Base-by-base conservation (phyloP, 2,797 vertebrate genomes). In the Cheirogaleus major region DNA sequence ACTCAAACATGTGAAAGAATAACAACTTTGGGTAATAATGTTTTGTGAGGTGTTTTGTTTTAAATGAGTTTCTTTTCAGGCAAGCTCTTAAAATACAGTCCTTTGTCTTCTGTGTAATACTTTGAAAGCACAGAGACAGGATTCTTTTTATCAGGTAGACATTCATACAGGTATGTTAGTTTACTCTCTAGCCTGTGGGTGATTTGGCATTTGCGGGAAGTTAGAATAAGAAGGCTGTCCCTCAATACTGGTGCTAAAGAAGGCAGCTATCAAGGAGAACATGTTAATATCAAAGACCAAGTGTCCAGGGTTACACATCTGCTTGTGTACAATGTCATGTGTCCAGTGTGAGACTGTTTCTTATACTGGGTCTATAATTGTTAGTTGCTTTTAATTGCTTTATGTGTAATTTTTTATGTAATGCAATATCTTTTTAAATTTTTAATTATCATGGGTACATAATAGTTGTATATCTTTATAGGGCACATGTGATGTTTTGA, bases 141-240 rank as follows among this genome's bases (percentile, higher is more conserved):
- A 89, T 15, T 97, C 95, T 89, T 92, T 95, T 98, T 98, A 97
- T 98, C 92, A 57, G 50, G 18, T 76, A 98, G 91, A 95, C 91
- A 96, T 98, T 98, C 95, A 98, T 97, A 97, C 96, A 97, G 90
- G 97, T 97, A 95, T 95, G 88, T 98, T 97, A 94, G 93, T 65
- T 97, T 97, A 89, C 96, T 95, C 89, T 87, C 80, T 70, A 97
- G 97, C 98, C 96, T 50, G 0, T 91, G 96, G 70, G 91, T 94
- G 95, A 98, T 97, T 97, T 96, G 98, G 95, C 70, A 59, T 22
- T 95, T 52, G 89, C 92, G 82, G 67, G 92, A 70, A 72, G 78
- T 97, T 95, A 96, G 90, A 93, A 72, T 59, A 91, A 95, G 69
- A 97, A 76, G 25, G 72, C 88, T 94, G 41, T n/a, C 95, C 89